Conservation (phyloP, 2,797 vertebrate genomes). For the Poliocrania exsul region DNA sequence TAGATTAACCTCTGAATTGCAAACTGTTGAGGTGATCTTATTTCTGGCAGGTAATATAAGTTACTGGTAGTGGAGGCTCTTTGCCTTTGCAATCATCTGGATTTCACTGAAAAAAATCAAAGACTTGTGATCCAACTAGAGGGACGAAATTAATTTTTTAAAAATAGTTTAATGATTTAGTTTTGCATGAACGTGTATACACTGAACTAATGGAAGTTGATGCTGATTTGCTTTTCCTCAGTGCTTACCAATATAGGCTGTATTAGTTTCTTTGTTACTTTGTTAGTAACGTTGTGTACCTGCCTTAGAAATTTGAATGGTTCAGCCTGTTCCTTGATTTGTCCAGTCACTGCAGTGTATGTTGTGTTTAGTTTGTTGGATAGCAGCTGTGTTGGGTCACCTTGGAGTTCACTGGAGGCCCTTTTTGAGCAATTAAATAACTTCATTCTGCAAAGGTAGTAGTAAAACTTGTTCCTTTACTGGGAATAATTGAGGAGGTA, state of each 20-base stretch:
- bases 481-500: neutral
- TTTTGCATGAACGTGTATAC: neutral
- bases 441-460: neutral
- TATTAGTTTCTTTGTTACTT: neutral
- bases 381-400: neutral
- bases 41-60: neutral
- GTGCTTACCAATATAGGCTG: neutral
- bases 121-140: neutral
- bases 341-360: neutral
- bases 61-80: neutral
- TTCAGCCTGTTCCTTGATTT: neutral
- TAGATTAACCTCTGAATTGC: neutral
- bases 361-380: neutral
- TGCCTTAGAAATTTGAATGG: neutral
- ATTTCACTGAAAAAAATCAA: neutral
- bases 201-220: neutral
- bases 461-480: neutral
- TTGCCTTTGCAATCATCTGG: neutral
- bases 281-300: neutral
- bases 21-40: conserved; percentile 4
- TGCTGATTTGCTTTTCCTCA: neutral
- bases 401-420: neutral
- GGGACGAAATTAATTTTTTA: neutral
- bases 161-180: neutral
- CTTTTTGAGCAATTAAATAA: neutral